A percentile compares a stretch with the other conserved stretches of the same genome.
phyloP scores from a whole-genome alignment of 1,140 invertebrate species.

The Prorops nasuta region DNA sequence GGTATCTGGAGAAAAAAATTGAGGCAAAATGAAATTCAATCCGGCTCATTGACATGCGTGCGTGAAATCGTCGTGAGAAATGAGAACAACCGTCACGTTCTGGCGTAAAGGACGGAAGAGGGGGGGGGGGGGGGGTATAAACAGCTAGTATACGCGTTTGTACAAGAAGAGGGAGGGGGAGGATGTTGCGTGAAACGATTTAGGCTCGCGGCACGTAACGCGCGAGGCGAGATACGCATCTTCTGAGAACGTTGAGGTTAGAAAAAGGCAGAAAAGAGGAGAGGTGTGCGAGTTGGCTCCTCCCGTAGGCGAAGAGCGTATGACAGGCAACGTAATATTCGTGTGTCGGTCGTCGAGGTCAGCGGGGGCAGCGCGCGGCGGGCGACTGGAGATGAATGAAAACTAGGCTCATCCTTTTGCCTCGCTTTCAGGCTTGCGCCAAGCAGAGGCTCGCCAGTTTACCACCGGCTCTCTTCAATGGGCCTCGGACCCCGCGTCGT shows the following conservation, averaged over 20 bases:
- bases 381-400: conserved; percentile 23
- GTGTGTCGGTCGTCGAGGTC: conserved; percentile 17
- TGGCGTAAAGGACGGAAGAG: background rate
- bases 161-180: conserved; percentile 7
- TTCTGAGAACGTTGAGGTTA: conserved; percentile 32
- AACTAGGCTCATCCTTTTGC: no score
- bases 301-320: background rate
- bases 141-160: no score
- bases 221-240: conserved; percentile 40
- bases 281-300: background rate
- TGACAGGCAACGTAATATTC: no score
- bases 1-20: no score
- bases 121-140: background rate
- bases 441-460: no score
- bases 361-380: conserved; percentile 18
- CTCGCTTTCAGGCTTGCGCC: no score
- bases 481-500: background rate
- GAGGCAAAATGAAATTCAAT: no score
- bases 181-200: conserved; percentile 38
- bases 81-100: no score
- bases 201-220: conserved; percentile 44
- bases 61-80: no score
- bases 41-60: no score
- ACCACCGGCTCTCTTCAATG: conserved; percentile 1
- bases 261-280: conserved; percentile 8